These are phyloP conservation scores for Tetropium fuscum DNA, from an alignment of 2,888 invertebrate genomes.

Conservation along the genomic window DNA sequence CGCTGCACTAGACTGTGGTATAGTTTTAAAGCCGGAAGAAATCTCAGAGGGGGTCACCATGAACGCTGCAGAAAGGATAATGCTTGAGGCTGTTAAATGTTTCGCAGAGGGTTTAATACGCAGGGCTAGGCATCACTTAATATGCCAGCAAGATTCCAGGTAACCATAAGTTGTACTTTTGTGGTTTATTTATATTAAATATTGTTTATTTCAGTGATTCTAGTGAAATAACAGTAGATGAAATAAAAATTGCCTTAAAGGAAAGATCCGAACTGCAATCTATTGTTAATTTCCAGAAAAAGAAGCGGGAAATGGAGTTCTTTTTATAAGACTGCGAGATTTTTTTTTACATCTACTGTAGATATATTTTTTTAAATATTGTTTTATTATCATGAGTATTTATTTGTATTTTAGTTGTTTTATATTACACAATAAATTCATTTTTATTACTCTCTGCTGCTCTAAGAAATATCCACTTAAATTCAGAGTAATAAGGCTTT, in stretches of 20 bases:
- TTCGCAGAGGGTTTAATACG: conserved; percentile 68
- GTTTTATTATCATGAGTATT: neutral
- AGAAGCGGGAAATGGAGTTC: conserved; percentile 47
- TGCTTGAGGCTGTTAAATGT: conserved; percentile 68
- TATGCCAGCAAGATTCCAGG: conserved; percentile 50
- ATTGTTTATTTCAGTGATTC: conserved; percentile 35
- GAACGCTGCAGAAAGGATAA: conserved; percentile 66
- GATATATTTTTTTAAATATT: neutral
- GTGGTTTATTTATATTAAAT: neutral
- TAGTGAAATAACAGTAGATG: conserved; percentile 42
- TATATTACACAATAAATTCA: neutral
- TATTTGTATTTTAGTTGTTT: neutral
- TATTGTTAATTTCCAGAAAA: conserved; percentile 43
- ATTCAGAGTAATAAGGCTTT: too few species aligned
- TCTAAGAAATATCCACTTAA: too few species aligned
- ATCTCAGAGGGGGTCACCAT: conserved; percentile 64
- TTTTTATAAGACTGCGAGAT: conserved; percentile 43
- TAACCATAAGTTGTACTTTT: conserved; percentile 31
- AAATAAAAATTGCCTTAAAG: conserved; percentile 46
- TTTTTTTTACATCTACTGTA: neutral
- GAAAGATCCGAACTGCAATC: conserved; percentile 50
- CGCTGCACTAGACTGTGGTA: conserved; percentile 64
- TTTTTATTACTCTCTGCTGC: neutral
- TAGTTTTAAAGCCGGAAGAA: conserved; percentile 66
- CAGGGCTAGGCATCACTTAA: conserved; percentile 53